Evolutionary conservation across 2,113 vertebrate genomes (phyloP).

Genomic region (Paralichthys olivaceus): DNA sequence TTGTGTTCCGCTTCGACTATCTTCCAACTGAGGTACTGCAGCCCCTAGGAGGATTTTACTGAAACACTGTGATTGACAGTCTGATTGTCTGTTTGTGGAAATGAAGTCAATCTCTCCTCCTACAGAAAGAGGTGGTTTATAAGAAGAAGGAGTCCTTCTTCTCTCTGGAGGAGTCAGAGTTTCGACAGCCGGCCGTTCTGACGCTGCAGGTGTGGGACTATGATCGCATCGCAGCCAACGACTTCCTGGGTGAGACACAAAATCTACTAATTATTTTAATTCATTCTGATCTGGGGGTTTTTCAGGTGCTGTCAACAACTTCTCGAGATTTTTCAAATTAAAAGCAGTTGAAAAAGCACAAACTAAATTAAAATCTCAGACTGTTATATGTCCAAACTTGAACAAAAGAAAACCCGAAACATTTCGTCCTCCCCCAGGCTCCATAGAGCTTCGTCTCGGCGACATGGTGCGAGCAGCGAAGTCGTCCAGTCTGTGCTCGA

Average conservation of each 20-base stretch:
- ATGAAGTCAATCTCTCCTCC: not conserved
- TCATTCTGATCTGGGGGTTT: too few species aligned
- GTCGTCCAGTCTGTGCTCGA: slow-evolving; percentile 83
- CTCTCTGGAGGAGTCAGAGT: slow-evolving; percentile 90
- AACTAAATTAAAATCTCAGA: too few species aligned
- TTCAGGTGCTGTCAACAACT: too few species aligned
- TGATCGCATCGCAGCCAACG: slow-evolving; percentile 90
- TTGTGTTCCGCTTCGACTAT: slow-evolving; percentile 92
- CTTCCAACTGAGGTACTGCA: slow-evolving; percentile 85
- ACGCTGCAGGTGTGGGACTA: slow-evolving; percentile 96
- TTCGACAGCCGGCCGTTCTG: slow-evolving; percentile 88
- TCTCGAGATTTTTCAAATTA: too few species aligned
- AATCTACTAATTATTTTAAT: too few species aligned
- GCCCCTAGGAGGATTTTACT: too few species aligned
- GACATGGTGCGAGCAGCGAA: slow-evolving; percentile 91
- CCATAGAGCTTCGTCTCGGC: slow-evolving; percentile 88
- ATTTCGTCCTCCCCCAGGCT: slow-evolving; percentile 75
- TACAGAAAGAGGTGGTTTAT: slow-evolving; percentile 88
- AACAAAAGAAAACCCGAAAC: too few species aligned
- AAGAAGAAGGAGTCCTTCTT: slow-evolving; percentile 92
- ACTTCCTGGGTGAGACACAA: slow-evolving; percentile 88
- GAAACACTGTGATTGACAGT: not conserved
- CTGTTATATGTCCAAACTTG: too few species aligned
- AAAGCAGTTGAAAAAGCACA: too few species aligned
- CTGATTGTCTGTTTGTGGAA: not conserved